These are phyloP conservation scores for Perdix hodgsoniae DNA, from an alignment of 2,797 vertebrate genomes.

Conservation along the genomic window DNA sequence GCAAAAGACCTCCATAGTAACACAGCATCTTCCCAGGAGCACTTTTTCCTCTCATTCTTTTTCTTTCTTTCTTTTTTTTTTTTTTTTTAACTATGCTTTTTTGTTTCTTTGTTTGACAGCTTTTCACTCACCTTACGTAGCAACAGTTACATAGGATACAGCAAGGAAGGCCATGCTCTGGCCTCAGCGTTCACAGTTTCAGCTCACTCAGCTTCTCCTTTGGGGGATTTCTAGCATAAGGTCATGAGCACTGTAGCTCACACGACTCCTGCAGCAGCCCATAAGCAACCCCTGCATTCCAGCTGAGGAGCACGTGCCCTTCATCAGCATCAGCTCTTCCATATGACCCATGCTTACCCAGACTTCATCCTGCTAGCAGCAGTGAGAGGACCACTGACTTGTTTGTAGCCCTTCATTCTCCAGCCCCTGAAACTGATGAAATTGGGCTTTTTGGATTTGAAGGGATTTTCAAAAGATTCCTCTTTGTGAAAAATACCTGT, in stretches of 20 bases:
- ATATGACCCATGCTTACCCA: not conserved
- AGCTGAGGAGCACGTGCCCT: not conserved
- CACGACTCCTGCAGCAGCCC: conserved; percentile 27
- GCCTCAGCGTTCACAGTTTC: not conserved
- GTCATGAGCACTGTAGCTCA: not conserved
- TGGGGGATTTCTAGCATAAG: conserved; percentile 62
- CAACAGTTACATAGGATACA: not conserved
- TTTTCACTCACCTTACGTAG: not conserved
- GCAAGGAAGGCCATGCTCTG: not conserved
- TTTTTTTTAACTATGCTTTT: not conserved
- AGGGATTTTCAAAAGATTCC: not conserved
- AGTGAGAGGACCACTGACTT: not conserved
- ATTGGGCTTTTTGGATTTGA: not conserved
- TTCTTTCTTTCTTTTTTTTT: not conserved
- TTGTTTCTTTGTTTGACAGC: not conserved
- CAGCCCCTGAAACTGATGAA: not conserved
- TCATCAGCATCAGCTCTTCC: not conserved
- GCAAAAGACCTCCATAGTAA: not conserved
- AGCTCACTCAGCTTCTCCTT: conserved; percentile 55
- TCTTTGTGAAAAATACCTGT: not conserved
- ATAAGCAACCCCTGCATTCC: conserved; percentile 18
- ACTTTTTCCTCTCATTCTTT: not conserved
- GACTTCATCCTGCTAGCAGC: not conserved
- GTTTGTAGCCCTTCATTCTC: not conserved
- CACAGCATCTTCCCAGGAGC: not conserved